Evolutionary conservation across 2,113 vertebrate species (phyloP), one percentile per base, ranked within the genome.

Genomic region (Isurus oxyrinchus): DNA sequence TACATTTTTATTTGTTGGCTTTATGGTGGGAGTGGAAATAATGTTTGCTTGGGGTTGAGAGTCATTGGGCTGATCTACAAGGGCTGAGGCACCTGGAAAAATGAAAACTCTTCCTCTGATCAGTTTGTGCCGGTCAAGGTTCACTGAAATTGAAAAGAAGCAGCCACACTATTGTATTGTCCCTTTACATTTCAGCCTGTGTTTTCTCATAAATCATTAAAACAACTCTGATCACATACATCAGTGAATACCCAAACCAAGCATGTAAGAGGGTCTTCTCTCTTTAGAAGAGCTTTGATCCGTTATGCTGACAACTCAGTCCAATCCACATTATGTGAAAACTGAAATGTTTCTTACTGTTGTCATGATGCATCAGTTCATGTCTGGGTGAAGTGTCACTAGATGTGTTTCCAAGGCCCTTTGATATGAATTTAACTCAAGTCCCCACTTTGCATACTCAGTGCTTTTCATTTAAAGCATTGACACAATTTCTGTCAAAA

Each of bases 301-400:
- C 97, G 69, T 91, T 95, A 13, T 96, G 96, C 95, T 97, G 96
- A 79, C 96, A 97, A 97, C 88, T 72, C 96, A 97, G 96, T 84
- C 95, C 97, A 97, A 97, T 96, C 96, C 96, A 96, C 96, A 97
- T 88, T 97, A 96, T 96, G 76, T 96, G 40, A 96, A 69, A 96
- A 96, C 67, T 97, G 96, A 97, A 97, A 97, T 94, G 2, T 96
- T 96, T 97, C 96, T 96, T 97, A 97, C 88, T 53, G 97, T 97
- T 97, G 97, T 97, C 96, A 96, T 96, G 96, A 96, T 96, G 40
- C 96, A 96, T 97, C 96, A 97, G 96, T 96, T 97, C 96, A 63
- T 61, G 84, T 96, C 76, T 96, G 96, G 97, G 94, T 96, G 96
- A 97, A 94, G 7, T 21, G 81, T 44, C 4, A 97, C 61, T 55